Percentiles rank a stretch among this genome's conserved stretches.
phyloP scores from a whole-genome alignment of 2,113 vertebrate species.

The Dipodomys spectabilis region DNA sequence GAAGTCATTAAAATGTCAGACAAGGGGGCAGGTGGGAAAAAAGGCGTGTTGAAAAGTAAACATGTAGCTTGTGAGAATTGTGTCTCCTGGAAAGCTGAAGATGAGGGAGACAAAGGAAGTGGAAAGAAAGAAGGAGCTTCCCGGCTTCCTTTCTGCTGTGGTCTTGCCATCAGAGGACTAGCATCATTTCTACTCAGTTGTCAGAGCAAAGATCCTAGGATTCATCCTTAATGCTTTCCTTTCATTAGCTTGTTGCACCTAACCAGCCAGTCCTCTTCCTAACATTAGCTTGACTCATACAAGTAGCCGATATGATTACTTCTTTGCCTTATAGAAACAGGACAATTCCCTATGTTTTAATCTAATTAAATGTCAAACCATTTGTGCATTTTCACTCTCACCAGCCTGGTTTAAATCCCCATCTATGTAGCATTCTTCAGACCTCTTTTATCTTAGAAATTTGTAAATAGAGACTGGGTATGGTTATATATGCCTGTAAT shows the following conservation, averaged over 20 bases:
- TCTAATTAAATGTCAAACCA: background rate
- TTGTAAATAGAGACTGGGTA: too few species aligned
- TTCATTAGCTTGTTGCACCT: background rate
- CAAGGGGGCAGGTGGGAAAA: slow-evolving; percentile 85
- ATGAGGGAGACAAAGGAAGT: background rate
- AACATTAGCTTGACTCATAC: background rate
- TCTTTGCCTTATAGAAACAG: background rate
- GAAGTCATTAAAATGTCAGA: slow-evolving; percentile 89
- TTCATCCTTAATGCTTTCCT: background rate
- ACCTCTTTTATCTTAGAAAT: background rate
- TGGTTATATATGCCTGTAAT: too few species aligned
- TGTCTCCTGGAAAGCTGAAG: slow-evolving; percentile 81
- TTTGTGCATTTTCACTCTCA: background rate
- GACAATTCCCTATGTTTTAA: background rate
- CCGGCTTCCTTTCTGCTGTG: rapidly evolving
- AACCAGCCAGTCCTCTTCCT: background rate
- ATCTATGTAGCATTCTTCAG: rapidly evolving
- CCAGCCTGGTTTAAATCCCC: background rate
- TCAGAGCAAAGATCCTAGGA: background rate
- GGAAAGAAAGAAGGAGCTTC: rapidly evolving
- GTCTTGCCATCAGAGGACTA: background rate
- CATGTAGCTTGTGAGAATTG: slow-evolving; percentile 83
- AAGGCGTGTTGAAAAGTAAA: slow-evolving; percentile 87
- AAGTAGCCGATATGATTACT: background rate
- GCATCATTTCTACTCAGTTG: rapidly evolving